Evolutionary conservation across 2,797 vertebrate genomes (phyloP), one percentile per base, ranked within the genome.

Genomic region (Potorous gilbertii): DNA sequence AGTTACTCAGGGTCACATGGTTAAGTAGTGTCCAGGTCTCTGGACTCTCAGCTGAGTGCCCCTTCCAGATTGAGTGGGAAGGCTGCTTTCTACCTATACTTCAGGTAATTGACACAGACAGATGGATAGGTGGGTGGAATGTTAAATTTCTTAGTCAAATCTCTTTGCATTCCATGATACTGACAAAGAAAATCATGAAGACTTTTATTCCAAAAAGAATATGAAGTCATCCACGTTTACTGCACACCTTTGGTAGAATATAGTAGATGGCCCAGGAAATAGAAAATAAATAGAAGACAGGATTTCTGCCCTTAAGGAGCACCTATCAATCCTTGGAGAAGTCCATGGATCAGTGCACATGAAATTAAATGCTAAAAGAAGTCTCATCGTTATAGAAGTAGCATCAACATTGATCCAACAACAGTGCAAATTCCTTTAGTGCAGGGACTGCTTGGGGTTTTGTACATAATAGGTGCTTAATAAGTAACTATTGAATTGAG

Each of bases 261-360:
- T 91, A 50, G 66, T n/a, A 46, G 56, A 2, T 50, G 91, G 31
- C 91, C 40, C 87, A 55, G 90, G 28, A 95, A 28, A 18, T 12
- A 34, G 31, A 54, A 57, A 55, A 54, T 56, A 81, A 55, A 59
- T 31, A 62, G 56, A 87, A 95, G 29, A 54, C n/a, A 92, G 54
- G 46, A 56, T 74, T 93, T 62, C 59, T 62, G 59, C 12, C 29
- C 31, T 62, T 94, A 93, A 90, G 50, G 92, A 91, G 50, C 87
- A 93, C 90, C 16, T 93, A 57, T 56, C 3, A 54, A 2, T 13
- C 40, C 46, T 54, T n/a, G 50, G 31, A 74, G 66, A 92, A 74
- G 27, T 66, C 27, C 59, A 62, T 87, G 93, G 74, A 50, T 14
- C 34, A 34, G 11, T 34, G 31, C 31, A 14, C 56, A 28, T 5